Evolutionary conservation across 2,797 vertebrate species (phyloP), one percentile per base, ranked within the genome.

Genomic region (Acanthurus leucopareius): DNA sequence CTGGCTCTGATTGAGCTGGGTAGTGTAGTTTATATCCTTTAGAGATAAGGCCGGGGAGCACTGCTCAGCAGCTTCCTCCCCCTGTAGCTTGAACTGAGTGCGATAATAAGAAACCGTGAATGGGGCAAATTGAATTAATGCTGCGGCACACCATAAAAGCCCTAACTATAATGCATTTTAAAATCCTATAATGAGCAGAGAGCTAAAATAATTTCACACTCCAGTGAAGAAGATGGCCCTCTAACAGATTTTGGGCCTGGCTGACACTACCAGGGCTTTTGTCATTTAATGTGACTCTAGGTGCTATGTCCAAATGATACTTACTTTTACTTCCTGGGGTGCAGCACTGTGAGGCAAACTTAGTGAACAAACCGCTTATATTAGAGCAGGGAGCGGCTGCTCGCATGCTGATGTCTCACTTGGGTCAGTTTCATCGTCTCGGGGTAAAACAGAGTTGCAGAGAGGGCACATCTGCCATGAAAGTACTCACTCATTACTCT

Each of bases 181-280:
- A 93, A 94, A 94, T 93, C 90, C 91, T 91, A 92, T 94, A 94
- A 94, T 93, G 92, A 94, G 92, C 88, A 92, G 83, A 89, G 91
- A 92, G 93, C 91, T 94, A 89, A 94, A 94, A 94, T 94, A 93
- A 94, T 94, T 94, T 94, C 93, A 94, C 93, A 94, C 92, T 89
- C 83, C 90, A 91, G 77, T 93, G 92, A 91, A 87, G 91, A 92
- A 92, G 91, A 94, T 92, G 91, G 88, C 80, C 86, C 83, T 83
- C 80, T 79, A 87, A 92, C 91, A 93, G 90, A 92, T 92, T 92
- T 89, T 82, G 86, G 91, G 88, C 88, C 80, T 77, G 85, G 84
- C 89, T 84, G 89, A 91, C 90, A 90, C 83, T 58, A 85, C 80
- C 73, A 44, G 73, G 77, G 85, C 86, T 90, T 92, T 91, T 92